phyloP scores from a whole-genome alignment of 2,888 invertebrate genomes.

The Eugnorisma glareosa region DNA sequence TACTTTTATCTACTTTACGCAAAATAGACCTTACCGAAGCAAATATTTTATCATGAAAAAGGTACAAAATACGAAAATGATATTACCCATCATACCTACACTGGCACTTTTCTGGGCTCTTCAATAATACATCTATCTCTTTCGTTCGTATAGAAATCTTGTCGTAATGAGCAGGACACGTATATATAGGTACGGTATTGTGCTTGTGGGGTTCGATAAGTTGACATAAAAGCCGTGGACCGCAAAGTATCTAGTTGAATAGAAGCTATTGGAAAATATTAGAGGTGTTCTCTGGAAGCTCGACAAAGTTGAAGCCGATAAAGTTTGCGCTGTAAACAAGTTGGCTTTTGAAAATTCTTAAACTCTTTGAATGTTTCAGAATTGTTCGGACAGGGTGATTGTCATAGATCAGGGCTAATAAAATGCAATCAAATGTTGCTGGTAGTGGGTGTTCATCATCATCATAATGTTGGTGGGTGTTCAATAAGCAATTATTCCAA shows the following conservation, averaged over 20 bases:
- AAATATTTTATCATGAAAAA: conserved; percentile 48
- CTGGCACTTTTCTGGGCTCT: conserved; percentile 34
- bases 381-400: neutral
- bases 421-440: neutral
- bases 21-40: conserved; percentile 28
- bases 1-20: conserved; percentile 11
- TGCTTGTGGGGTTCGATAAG: conserved; percentile 54
- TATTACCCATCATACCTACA: conserved; percentile 46
- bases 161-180: conserved; percentile 56
- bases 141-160: conserved; percentile 48
- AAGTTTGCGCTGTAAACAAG: conserved; percentile 18
- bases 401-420: neutral
- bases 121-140: conserved; percentile 46
- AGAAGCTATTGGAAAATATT: conserved; percentile 54
- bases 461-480: neutral
- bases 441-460: neutral
- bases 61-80: conserved; percentile 43
- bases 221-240: conserved; percentile 53
- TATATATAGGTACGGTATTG: conserved; percentile 52
- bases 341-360: conserved; percentile 4
- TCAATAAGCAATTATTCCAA: neutral
- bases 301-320: conserved; percentile 30
- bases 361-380: conserved; percentile 14
- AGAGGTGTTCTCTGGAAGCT: conserved; percentile 34
- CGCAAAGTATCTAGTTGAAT: conserved; percentile 54